phyloP scores from a whole-genome alignment of 2,113 vertebrate species.

The Glareola pratincola region DNA sequence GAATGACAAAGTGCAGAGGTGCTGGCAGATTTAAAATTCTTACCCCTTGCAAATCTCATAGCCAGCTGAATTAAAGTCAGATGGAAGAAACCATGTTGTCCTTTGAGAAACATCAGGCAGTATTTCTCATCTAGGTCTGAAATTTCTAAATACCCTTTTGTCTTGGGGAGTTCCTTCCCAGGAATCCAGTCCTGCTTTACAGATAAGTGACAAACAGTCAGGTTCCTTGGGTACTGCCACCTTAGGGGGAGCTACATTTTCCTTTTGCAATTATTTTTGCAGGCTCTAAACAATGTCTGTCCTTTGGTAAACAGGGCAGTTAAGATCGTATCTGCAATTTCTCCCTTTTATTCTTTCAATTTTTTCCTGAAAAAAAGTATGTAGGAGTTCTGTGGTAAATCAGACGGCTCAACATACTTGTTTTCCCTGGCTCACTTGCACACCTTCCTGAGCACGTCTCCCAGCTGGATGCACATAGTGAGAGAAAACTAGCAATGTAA shows the following conservation, averaged over 20 bases:
- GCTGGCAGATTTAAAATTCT: background rate
- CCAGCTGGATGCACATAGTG: background rate
- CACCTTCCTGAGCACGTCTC: background rate
- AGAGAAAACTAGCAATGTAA: background rate
- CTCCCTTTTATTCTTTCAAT: background rate
- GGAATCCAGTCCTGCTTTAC: background rate
- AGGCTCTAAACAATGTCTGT: background rate
- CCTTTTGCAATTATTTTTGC: background rate
- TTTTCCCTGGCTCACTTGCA: background rate
- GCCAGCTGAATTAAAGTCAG: background rate
- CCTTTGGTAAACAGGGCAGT: background rate
- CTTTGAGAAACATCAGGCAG: background rate
- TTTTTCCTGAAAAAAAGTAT: background rate
- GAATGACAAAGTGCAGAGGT: background rate
- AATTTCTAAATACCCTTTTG: background rate
- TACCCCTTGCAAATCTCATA: background rate
- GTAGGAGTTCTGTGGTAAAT: background rate
- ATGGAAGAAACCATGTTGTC: background rate
- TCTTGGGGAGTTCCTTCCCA: background rate
- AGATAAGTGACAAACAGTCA: background rate
- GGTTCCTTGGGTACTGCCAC: background rate
- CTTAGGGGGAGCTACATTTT: background rate
- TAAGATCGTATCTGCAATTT: background rate
- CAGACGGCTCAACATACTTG: background rate
- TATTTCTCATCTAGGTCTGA: background rate